Evolutionary conservation across 2,797 vertebrate genomes (phyloP).

Genomic region (Clarias laeviceps): DNA sequence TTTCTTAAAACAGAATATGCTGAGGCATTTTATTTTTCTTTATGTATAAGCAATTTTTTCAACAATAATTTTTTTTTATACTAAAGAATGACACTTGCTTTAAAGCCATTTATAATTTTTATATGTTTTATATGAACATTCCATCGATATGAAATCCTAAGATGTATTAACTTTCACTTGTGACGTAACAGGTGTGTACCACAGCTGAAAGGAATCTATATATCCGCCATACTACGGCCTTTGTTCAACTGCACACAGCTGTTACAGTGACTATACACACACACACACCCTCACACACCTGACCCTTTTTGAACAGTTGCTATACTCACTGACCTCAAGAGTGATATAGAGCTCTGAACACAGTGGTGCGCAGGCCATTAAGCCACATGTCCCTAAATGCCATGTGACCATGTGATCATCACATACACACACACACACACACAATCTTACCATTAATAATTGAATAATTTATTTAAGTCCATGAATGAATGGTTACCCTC

Average conservation of each 20-base stretch:
- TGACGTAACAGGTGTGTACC: conserved; percentile 50
- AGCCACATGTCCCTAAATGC: not conserved
- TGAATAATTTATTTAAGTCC: not conserved
- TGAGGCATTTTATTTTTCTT: not conserved
- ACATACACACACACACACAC: too few relatives aligned
- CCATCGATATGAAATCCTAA: not conserved
- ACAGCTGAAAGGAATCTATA: conserved; percentile 52
- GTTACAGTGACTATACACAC: conserved; percentile 51
- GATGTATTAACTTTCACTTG: conserved; percentile 10
- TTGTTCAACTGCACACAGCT: conserved; percentile 73
- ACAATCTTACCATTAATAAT: not conserved
- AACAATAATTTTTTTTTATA: not conserved
- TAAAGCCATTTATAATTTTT: not conserved
- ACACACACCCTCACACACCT: conserved; percentile 44
- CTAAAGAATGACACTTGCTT: not conserved
- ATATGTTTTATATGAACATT: not conserved
- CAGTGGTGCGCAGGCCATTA: not conserved
- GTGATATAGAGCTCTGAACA: not conserved
- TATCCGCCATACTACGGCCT: conserved; percentile 56
- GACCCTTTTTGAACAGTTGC: conserved; percentile 48
- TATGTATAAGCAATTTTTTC: too few relatives aligned
- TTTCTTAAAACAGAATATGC: not conserved
- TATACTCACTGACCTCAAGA: conserved; percentile 11
- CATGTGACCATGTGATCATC: not conserved
- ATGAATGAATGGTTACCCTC: not conserved